Evolutionary conservation across 1,140 invertebrate genomes (phyloP).

Genomic region (Papilio glaucus): DNA sequence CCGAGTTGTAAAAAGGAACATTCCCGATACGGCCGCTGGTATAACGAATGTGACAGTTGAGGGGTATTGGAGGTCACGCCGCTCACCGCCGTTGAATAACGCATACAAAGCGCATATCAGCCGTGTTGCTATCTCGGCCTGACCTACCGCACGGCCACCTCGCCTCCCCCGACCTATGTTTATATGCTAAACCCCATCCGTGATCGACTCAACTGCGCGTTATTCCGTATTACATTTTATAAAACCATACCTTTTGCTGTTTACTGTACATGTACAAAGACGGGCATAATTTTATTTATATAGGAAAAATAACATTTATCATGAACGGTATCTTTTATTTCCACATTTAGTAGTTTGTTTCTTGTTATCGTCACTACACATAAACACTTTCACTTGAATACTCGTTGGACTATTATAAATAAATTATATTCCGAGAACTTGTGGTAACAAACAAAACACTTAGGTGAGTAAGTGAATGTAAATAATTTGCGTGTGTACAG

Average conservation of each 20-base stretch:
- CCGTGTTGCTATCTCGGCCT: conserved; percentile 16
- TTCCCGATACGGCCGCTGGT: background rate
- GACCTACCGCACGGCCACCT: conserved; percentile 31
- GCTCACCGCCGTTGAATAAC: conserved; percentile 28
- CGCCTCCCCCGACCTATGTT: conserved; percentile 17
- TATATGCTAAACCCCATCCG: conserved; percentile 10
- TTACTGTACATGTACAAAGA: too few species aligned
- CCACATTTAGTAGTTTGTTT: background rate
- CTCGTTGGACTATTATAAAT: background rate
- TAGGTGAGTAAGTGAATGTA: conserved; percentile 22
- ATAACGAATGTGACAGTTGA: conserved; percentile 19
- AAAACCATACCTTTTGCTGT: background rate
- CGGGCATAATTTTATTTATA: too few species aligned
- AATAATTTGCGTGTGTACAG: conserved; percentile 25
- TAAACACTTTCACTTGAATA: background rate
- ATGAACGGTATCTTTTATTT: background rate
- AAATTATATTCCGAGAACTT: conserved; percentile 13
- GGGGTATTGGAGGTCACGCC: conserved; percentile 23
- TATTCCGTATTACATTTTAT: background rate
- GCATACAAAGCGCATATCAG: conserved; percentile 31
- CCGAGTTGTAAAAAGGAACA: background rate
- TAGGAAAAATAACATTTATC: background rate
- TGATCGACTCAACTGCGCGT: background rate
- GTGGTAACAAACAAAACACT: conserved; percentile 28
- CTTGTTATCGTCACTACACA: background rate